Conservation (phyloP, 2,113 vertebrate genomes). For the Xiphophorus couchianus region DNA sequence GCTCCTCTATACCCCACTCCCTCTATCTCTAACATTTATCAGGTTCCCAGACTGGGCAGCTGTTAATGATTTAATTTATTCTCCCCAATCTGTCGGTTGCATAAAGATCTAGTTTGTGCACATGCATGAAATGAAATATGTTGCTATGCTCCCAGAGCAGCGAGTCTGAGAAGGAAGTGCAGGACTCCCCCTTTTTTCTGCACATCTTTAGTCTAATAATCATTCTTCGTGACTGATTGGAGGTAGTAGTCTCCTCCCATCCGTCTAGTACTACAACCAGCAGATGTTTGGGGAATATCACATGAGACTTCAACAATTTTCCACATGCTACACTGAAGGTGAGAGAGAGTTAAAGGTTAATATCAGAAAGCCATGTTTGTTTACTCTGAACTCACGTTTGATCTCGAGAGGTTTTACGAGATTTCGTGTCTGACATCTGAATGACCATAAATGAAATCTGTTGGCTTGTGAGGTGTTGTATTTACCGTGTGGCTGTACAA, state of each 20-base stretch:
- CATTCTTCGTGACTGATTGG: slow-evolving; percentile 46
- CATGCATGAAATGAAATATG: slow-evolving; percentile 39
- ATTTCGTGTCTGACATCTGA: no score
- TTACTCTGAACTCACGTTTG: no score
- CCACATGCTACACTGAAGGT: slow-evolving; percentile 26
- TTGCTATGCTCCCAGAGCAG: slow-evolving; percentile 25
- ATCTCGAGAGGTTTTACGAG: no score
- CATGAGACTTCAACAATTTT: slow-evolving; percentile 17
- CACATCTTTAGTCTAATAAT: slow-evolving; percentile 37
- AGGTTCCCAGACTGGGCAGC: slow-evolving; percentile 65
- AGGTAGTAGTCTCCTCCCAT: slow-evolving; percentile 51
- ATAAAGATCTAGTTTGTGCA: slow-evolving; percentile 33
- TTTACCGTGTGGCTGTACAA: no score
- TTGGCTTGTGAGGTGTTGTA: no score
- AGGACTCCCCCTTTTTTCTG: slow-evolving; percentile 8
- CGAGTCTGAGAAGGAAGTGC: slow-evolving; percentile 22
- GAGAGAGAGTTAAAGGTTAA: slow-evolving; percentile 53
- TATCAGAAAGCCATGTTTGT: not conserved
- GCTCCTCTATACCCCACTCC: slow-evolving; percentile 33
- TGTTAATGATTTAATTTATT: slow-evolving; percentile 74
- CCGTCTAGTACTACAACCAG: slow-evolving; percentile 24
- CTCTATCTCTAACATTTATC: slow-evolving; percentile 64
- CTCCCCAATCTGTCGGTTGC: slow-evolving; percentile 66
- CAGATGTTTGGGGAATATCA: slow-evolving; percentile 27
- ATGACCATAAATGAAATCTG: no score